phyloP scores from a whole-genome alignment of 2,113 vertebrate species.

The Meleagris gallopavo region DNA sequence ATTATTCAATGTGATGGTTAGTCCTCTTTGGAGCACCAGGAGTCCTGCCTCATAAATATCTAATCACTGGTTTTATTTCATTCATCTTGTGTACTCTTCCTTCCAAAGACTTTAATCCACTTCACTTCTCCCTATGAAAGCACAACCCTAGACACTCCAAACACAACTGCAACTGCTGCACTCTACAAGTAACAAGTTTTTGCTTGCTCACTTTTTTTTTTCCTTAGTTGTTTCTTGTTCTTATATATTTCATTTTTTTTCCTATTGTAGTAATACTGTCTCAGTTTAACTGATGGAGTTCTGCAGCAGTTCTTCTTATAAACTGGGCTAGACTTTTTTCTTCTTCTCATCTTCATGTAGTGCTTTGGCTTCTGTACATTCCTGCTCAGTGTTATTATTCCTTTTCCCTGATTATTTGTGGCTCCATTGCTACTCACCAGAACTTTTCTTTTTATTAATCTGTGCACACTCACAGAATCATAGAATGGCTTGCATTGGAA shows the following conservation, averaged over 20 bases:
- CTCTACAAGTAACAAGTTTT: neutral
- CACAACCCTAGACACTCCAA: neutral
- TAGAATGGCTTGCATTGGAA: neutral
- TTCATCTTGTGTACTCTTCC: neutral
- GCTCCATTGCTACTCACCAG: neutral
- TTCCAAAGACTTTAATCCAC: neutral
- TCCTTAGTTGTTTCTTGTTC: neutral
- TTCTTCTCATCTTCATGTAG: neutral
- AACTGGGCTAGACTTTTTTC: neutral
- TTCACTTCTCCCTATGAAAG: neutral
- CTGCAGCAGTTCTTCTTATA: neutral
- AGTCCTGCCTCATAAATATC: neutral
- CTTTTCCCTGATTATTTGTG: neutral
- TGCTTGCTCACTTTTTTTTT: neutral
- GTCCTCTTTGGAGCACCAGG: neutral
- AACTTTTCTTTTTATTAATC: neutral
- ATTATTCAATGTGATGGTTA: neutral
- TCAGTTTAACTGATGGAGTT: neutral
- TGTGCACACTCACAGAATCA: neutral
- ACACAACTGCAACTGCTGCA: neutral
- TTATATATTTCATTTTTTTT: neutral
- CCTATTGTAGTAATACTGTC: neutral
- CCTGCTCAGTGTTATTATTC: neutral
- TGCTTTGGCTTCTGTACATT: neutral
- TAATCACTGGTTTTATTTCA: neutral